Percentiles rank a stretch among this genome's conserved stretches.
Conservation (phyloP, 1,140 invertebrate species). For the Sycophila sp. region DNA sequence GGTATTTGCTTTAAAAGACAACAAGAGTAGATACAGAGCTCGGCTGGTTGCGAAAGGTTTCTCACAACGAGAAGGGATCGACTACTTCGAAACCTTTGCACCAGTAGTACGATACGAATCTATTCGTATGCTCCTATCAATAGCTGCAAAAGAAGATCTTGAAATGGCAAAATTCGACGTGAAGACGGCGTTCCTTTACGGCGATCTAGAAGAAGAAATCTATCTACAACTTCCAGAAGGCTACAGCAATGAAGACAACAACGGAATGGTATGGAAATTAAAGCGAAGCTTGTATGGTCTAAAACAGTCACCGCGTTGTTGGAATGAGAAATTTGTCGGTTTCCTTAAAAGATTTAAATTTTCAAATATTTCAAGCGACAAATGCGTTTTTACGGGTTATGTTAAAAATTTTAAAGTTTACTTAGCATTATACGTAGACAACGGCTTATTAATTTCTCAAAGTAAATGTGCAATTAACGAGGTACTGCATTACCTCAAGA, state of each 20-base stretch:
- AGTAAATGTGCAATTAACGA: conserved; percentile 33
- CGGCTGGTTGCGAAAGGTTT: conserved; percentile 21
- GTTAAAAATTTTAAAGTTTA: conserved; percentile 13
- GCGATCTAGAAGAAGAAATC: background rate
- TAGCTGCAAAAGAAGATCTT: conserved; percentile 7
- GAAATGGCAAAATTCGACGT: conserved; percentile 31
- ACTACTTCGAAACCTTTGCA: conserved; percentile 32
- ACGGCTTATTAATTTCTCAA: conserved; percentile 51
- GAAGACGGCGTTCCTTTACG: conserved; percentile 29
- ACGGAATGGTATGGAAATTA: conserved; percentile 44
- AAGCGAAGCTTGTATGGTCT: conserved; percentile 58
- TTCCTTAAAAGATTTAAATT: conserved; percentile 39
- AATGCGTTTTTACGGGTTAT: conserved; percentile 39
- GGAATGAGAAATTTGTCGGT: conserved; percentile 51
- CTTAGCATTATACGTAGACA: conserved; percentile 42
- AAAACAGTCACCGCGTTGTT: conserved; percentile 58
- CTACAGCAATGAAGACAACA: conserved; percentile 22
- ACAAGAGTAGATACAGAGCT: conserved; percentile 11
- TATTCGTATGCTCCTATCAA: background rate
- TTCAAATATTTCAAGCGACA: conserved; percentile 32
- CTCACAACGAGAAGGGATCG: conserved; percentile 18
- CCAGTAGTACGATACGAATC: conserved; percentile 29
- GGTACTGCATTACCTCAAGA: conserved; percentile 41
- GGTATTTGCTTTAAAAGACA: background rate
- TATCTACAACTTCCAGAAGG: conserved; percentile 25